Conservation (phyloP, 2,888 invertebrate species). For the Pardosa pseudoannulata region DNA sequence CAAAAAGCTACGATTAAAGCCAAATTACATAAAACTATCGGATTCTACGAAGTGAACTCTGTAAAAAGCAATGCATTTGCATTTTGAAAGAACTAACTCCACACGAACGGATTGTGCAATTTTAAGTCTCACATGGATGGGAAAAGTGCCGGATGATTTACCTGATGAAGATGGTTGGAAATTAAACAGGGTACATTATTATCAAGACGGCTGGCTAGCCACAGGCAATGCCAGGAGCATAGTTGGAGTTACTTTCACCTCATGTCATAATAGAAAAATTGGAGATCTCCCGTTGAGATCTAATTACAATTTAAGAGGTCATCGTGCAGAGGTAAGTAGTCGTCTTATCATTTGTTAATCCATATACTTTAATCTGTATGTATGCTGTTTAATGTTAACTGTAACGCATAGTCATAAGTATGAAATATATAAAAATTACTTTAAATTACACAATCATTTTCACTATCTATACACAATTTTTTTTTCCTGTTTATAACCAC, state of each 20-base stretch:
- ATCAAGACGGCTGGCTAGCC: slow-evolving; percentile 98
- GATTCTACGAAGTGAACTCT: slow-evolving; percentile 2
- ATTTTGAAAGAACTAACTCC: slow-evolving; percentile 89
- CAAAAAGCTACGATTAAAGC: neutral
- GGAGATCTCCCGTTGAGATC: slow-evolving; percentile 86
- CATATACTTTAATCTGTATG: too few relatives aligned
- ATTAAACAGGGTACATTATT: slow-evolving; percentile 86
- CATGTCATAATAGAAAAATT: slow-evolving; percentile 87
- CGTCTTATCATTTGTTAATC: too few relatives aligned
- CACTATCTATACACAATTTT: too few relatives aligned
- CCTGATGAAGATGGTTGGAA: slow-evolving; percentile 98
- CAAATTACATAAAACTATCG: neutral
- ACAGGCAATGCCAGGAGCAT: slow-evolving; percentile 95
- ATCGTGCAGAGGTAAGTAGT: slow-evolving; percentile 89
- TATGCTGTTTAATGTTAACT: too few relatives aligned
- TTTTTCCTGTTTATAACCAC: too few relatives aligned
- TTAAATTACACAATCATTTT: too few relatives aligned
- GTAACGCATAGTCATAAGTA: too few relatives aligned
- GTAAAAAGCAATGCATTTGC: slow-evolving; percentile 87
- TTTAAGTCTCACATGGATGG: slow-evolving; percentile 98
- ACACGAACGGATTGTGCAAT: slow-evolving; percentile 90
- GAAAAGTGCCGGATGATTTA: slow-evolving; percentile 95
- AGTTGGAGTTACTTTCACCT: slow-evolving; percentile 97
- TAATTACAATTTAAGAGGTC: slow-evolving; percentile 97
- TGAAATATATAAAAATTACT: too few relatives aligned